phyloP scores from a whole-genome alignment of 2,888 invertebrate genomes.

The Lasioglossum malachurum region DNA sequence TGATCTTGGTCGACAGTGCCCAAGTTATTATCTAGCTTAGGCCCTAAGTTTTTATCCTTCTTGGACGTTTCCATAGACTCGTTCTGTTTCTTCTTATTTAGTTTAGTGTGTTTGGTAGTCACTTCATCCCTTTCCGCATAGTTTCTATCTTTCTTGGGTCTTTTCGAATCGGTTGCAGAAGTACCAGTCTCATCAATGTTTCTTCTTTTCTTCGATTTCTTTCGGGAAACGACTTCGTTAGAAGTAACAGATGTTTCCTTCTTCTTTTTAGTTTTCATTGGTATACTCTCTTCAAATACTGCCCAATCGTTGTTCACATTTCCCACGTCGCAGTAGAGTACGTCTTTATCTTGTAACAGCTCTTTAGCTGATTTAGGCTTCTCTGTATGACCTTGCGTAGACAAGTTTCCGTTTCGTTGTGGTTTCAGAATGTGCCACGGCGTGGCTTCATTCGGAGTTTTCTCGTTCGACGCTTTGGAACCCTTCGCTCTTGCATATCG shows the following conservation, averaged over 20 bases:
- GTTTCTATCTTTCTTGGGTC: neutral
- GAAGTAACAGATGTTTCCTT: neutral
- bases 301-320: conserved; percentile 78
- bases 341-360: conserved; percentile 81
- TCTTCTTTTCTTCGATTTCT: conserved; percentile 32
- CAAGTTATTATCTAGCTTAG: neutral
- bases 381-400: conserved; percentile 47
- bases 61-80: conserved; percentile 8
- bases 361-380: conserved; percentile 77
- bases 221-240: conserved; percentile 16
- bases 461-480: conserved; percentile 91
- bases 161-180: conserved; percentile 22
- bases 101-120: too few relatives aligned
- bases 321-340: conserved; percentile 62
- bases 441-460: conserved; percentile 89
- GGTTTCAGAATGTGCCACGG: conserved; percentile 91
- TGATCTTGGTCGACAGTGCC: neutral
- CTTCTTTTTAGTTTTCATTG: neutral
- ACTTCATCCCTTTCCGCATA: too few relatives aligned
- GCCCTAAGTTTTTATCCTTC: neutral
- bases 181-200: conserved; percentile 19
- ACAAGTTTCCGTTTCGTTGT: conserved; percentile 85
- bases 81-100: too few relatives aligned
- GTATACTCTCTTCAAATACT: conserved; percentile 76
- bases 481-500: conserved; percentile 91